phyloP scores from a whole-genome alignment of 2,888 invertebrate genomes.

The Acanthopleura granulata region DNA sequence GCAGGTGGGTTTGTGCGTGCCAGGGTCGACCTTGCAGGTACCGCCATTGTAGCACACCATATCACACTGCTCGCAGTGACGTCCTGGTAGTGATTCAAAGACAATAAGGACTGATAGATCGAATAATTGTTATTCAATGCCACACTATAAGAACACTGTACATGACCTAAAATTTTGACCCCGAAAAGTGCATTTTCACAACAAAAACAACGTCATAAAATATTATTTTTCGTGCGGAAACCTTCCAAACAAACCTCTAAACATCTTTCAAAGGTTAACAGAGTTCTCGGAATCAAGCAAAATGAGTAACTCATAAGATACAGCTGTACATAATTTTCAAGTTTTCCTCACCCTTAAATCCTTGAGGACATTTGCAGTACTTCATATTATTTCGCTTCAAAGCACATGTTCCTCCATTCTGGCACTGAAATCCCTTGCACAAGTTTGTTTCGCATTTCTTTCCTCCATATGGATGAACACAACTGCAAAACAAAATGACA shows the following conservation, averaged over 20 bases:
- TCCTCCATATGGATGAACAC: neutral
- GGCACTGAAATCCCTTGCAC: neutral
- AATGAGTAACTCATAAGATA: no score
- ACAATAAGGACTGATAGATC: neutral
- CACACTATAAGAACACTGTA: no score
- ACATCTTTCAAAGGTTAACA: no score
- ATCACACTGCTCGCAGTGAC: conserved; percentile 43
- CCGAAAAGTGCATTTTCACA: no score
- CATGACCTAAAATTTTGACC: no score
- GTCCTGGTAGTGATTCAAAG: conserved; percentile 26
- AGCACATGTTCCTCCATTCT: conserved; percentile 2
- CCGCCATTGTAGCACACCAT: conserved; percentile 43
- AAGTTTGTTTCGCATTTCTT: conserved; percentile 2
- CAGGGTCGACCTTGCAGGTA: conserved; percentile 31
- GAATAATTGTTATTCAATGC: neutral
- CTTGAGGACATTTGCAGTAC: conserved; percentile 34
- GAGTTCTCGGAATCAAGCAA: no score
- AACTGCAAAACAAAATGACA: neutral
- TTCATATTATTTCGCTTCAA: neutral
- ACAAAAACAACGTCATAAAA: no score
- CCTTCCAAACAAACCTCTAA: no score
- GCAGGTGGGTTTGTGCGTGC: conserved; percentile 30
- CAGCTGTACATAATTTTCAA: no score
- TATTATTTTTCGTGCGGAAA: no score
- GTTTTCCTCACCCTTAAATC: conserved; percentile 36